phyloP scores from a whole-genome alignment of 2,113 vertebrate genomes.

The Hystrix brachyura region DNA sequence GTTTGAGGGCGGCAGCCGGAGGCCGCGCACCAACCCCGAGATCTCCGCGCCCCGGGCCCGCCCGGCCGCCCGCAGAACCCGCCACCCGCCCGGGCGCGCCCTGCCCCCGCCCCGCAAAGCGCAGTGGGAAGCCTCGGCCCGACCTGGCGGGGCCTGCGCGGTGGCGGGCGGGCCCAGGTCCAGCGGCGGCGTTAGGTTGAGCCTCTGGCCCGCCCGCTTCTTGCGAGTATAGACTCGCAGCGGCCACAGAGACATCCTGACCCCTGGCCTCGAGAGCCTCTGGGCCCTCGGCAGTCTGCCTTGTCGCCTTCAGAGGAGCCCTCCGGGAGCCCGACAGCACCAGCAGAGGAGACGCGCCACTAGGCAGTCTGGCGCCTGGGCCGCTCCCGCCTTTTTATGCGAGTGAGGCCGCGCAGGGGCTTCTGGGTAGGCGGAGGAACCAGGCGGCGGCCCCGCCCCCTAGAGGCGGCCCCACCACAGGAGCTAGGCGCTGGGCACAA shows the following conservation, averaged over 20 bases:
- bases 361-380: accelerated
- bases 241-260: slow-evolving; percentile 52
- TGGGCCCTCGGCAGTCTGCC: not conserved
- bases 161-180: accelerated
- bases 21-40: not conserved
- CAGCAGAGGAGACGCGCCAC: no score
- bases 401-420: not conserved
- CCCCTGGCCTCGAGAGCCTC: not conserved
- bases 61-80: not conserved
- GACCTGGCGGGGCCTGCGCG: not conserved
- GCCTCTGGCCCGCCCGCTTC: slow-evolving; percentile 40
- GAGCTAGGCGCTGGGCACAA: no score
- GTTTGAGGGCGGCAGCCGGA: not conserved
- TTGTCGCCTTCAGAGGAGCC: not conserved
- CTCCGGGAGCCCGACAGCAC: no score
- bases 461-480: no score
- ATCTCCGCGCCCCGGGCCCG: no score
- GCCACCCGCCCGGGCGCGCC: not conserved
- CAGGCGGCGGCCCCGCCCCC: accelerated
- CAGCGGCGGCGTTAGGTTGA: slow-evolving; percentile 71
- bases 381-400: slow-evolving; percentile 10
- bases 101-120: not conserved
- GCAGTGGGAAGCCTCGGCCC: not conserved
- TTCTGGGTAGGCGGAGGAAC: slow-evolving; percentile 52
- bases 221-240: slow-evolving; percentile 35